A percentile compares a stretch with the other conserved stretches of the same genome.
phyloP scores from a whole-genome alignment of 2,113 vertebrate genomes.

The Nerophis ophidion region DNA sequence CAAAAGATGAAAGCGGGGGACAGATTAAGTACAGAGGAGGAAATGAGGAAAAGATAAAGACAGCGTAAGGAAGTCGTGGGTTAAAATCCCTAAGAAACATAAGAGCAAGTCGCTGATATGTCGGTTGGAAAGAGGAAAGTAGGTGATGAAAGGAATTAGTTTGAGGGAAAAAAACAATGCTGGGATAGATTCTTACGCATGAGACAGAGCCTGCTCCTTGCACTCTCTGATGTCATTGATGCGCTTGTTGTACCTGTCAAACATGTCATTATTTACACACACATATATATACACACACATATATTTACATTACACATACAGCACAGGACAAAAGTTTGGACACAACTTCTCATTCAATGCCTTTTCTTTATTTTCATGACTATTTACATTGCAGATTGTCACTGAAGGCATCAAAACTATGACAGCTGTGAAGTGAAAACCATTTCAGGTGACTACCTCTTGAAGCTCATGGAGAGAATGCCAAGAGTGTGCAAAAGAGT shows the following conservation, averaged over 20 bases:
- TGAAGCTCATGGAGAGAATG: too few relatives aligned
- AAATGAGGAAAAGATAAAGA: conserved; percentile 30
- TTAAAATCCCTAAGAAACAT: conserved; percentile 20
- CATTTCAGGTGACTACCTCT: too few relatives aligned
- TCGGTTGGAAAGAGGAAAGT: conserved; percentile 7
- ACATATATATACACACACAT: too few relatives aligned
- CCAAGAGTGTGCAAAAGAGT: too few relatives aligned
- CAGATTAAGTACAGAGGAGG: conserved; percentile 45
- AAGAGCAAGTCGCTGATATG: background rate
- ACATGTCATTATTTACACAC: background rate
- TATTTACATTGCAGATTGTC: too few relatives aligned
- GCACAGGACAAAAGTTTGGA: too few relatives aligned
- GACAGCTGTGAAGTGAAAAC: too few relatives aligned
- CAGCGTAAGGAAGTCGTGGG: conserved; percentile 9
- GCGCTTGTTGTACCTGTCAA: conserved; percentile 93
- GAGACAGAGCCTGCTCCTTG: conserved; percentile 93
- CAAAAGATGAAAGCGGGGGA: conserved; percentile 43
- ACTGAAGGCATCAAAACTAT: too few relatives aligned
- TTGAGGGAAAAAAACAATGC: background rate
- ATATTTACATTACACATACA: too few relatives aligned
- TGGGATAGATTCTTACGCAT: conserved; percentile 79
- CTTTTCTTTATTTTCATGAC: too few relatives aligned
- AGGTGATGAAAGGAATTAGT: conserved; percentile 1
- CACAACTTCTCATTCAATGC: too few relatives aligned
- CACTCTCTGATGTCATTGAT: conserved; percentile 98